Conservation (phyloP, 2,797 vertebrate genomes). For the Falco berigora region DNA sequence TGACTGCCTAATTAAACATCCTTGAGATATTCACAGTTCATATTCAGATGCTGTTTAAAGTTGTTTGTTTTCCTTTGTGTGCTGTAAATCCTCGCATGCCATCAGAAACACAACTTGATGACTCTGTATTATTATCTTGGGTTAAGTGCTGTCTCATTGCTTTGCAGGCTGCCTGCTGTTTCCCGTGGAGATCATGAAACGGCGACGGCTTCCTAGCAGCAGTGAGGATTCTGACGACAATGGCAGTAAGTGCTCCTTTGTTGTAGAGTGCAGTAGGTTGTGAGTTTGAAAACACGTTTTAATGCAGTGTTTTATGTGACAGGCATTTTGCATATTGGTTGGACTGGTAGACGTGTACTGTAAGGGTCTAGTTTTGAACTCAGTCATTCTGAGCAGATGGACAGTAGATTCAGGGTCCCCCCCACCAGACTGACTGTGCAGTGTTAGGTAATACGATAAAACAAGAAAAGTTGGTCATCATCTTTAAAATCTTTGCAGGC, state of each 20-base stretch:
- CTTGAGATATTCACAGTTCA: conserved; percentile 22
- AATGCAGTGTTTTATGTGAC: conserved; percentile 15
- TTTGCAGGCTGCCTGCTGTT: conserved; percentile 75
- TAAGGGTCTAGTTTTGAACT: not conserved
- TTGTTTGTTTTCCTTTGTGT: conserved; percentile 61
- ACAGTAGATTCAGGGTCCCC: not conserved
- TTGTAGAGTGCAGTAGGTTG: conserved; percentile 51
- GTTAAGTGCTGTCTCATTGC: conserved; percentile 74
- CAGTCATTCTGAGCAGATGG: not conserved
- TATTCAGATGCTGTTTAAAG: conserved; percentile 43
- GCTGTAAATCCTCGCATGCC: conserved; percentile 41
- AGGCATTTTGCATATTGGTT: not conserved
- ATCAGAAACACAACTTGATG: conserved; percentile 59
- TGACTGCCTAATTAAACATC: conserved; percentile 35
- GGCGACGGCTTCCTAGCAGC: conserved; percentile 88
- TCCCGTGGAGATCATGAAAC: conserved; percentile 87
- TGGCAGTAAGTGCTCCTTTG: conserved; percentile 88
- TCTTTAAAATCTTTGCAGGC: not conserved
- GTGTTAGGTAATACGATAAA: not conserved
- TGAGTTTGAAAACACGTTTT: conserved; percentile 48
- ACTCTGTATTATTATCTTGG: conserved; percentile 55
- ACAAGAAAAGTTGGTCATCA: not conserved
- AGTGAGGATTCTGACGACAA: conserved; percentile 95
- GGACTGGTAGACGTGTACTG: not conserved
- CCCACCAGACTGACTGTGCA: not conserved